A percentile compares a stretch with the other conserved stretches of the same genome.
Conservation (phyloP, 2,113 vertebrate species). For the Hystrix brachyura region DNA sequence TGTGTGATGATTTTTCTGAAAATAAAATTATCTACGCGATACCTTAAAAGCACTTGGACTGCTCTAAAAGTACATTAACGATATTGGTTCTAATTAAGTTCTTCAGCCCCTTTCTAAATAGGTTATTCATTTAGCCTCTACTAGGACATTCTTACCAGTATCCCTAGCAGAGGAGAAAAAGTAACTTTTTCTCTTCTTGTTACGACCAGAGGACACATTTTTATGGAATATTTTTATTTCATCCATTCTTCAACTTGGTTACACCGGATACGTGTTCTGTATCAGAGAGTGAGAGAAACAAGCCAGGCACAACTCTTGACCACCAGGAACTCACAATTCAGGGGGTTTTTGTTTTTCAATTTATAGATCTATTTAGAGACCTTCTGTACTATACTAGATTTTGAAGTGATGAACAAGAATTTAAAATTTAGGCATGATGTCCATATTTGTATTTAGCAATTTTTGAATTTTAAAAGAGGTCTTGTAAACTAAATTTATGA, state of each 20-base stretch:
- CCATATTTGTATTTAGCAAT: conserved; percentile 16
- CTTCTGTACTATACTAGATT: background rate
- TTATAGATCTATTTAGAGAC: background rate
- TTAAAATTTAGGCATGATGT: background rate
- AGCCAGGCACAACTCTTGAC: background rate
- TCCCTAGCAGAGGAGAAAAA: background rate
- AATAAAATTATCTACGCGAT: conserved; percentile 73
- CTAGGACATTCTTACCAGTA: conserved; percentile 32
- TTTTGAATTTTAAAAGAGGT: background rate
- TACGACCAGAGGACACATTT: background rate
- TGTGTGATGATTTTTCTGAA: conserved; percentile 71
- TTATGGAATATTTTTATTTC: background rate
- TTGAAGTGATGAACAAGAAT: background rate
- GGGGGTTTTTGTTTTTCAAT: background rate
- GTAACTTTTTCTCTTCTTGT: background rate
- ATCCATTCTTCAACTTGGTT: background rate
- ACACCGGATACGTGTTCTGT: background rate
- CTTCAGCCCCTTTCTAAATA: conserved; percentile 51
- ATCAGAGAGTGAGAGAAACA: background rate
- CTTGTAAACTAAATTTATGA: background rate
- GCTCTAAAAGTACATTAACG: conserved; percentile 65
- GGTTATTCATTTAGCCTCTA: conserved; percentile 53
- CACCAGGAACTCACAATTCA: background rate
- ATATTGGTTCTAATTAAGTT: conserved; percentile 69
- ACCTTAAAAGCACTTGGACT: conserved; percentile 66